A percentile compares a stretch with the other conserved stretches of the same genome.
These are phyloP conservation scores for Phrynocephalus forsythii DNA, from an alignment of 2,797 vertebrate genomes.

Conservation along the genomic window DNA sequence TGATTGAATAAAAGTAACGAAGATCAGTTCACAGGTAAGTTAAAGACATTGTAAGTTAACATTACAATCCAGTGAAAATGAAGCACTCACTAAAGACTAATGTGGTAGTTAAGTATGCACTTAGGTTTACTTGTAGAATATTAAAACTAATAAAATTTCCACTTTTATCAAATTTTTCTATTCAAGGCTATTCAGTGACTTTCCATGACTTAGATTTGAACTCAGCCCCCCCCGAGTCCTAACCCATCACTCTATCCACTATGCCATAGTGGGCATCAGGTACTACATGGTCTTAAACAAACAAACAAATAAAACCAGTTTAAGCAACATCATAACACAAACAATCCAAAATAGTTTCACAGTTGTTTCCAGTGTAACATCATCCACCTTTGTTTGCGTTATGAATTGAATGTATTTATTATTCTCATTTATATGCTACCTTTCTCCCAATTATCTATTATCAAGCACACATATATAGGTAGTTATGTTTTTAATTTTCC, in stretches of 20 bases:
- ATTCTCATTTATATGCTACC: no score
- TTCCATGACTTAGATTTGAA: no score
- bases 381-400: not conserved
- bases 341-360: conserved; percentile 14
- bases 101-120: not conserved
- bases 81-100: not conserved
- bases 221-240: no score
- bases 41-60: not conserved
- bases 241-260: no score
- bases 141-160: not conserved
- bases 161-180: not conserved
- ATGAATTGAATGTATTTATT: not conserved
- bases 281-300: not conserved
- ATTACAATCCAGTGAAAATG: not conserved
- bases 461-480: not conserved
- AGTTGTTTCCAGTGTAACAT: not conserved
- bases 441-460: conserved; percentile 40
- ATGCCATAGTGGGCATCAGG: not conserved
- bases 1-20: conserved; percentile 54
- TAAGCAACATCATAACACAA: not conserved
- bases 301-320: conserved; percentile 1
- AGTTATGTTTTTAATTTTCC: conserved; percentile 66
- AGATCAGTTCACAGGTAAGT: conserved; percentile 60
- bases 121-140: not conserved
- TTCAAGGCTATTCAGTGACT: not conserved